Conservation (phyloP, 2,888 invertebrate species). For the Eledona agricola region DNA sequence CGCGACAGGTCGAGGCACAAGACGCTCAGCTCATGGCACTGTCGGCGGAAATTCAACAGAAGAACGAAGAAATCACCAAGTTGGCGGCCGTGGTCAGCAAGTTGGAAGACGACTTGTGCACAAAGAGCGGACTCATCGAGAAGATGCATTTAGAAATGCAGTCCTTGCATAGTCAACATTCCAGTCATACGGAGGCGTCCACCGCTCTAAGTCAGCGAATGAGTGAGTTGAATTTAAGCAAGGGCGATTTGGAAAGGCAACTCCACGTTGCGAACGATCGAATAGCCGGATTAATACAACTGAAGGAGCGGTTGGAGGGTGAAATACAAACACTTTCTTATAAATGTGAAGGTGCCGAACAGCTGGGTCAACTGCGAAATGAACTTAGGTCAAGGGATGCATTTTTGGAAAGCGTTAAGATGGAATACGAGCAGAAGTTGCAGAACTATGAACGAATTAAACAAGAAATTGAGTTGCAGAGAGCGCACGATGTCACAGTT, state of each 20-base stretch:
- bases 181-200: slow-evolving; percentile 22
- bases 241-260: slow-evolving; percentile 40
- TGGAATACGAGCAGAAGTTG: slow-evolving; percentile 45
- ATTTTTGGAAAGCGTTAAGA: slow-evolving; percentile 43
- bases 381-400: slow-evolving; percentile 51
- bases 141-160: slow-evolving; percentile 47
- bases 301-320: slow-evolving; percentile 32
- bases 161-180: slow-evolving; percentile 36
- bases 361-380: slow-evolving; percentile 50
- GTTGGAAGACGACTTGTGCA: slow-evolving; percentile 46
- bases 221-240: slow-evolving; percentile 7
- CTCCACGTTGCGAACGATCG: slow-evolving; percentile 53
- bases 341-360: slow-evolving; percentile 48
- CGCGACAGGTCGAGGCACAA: slow-evolving; percentile 41
- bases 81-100: slow-evolving; percentile 41
- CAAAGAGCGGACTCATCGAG: slow-evolving; percentile 44
- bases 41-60: slow-evolving; percentile 46
- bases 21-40: slow-evolving; percentile 45
- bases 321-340: slow-evolving; percentile 42
- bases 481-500: slow-evolving; percentile 32
- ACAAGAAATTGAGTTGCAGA: slow-evolving; percentile 32
- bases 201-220: slow-evolving; percentile 1
- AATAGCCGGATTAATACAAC: slow-evolving; percentile 60
- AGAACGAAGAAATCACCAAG: slow-evolving; percentile 47
- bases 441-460: slow-evolving; percentile 41